Conservation (phyloP, 2,888 invertebrate genomes). For the Hypomecis punctinalis region DNA sequence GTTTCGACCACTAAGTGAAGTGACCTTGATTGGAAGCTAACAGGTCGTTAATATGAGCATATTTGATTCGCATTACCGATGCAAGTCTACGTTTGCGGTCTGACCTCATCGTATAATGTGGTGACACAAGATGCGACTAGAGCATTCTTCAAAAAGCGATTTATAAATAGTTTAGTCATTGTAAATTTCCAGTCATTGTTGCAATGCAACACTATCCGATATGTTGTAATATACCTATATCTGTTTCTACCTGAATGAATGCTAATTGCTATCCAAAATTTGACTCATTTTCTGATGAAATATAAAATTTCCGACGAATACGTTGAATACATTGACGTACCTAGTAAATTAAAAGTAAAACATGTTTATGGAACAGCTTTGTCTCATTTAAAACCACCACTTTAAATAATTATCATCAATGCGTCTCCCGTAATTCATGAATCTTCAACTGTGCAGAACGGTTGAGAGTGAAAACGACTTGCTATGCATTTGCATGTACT, state of each 20-base stretch:
- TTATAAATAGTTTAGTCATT: background rate
- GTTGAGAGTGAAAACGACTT: conserved; percentile 35
- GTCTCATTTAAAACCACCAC: background rate
- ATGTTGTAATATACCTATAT: no score
- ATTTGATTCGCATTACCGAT: conserved; percentile 11
- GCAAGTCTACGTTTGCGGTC: background rate
- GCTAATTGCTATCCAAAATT: no score
- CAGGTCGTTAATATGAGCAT: conserved; percentile 18
- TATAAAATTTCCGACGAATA: no score
- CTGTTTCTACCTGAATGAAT: no score
- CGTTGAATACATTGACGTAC: no score
- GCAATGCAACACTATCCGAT: no score
- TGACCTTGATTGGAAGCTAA: conserved; percentile 31
- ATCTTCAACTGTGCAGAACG: conserved; percentile 37
- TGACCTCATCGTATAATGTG: background rate
- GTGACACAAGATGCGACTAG: background rate
- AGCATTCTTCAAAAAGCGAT: background rate
- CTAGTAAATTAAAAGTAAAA: no score
- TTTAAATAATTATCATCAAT: background rate
- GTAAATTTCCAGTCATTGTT: background rate
- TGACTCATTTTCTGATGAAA: no score
- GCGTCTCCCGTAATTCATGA: conserved; percentile 21
- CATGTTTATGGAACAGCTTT: no score
- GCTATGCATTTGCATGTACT: conserved; percentile 28
- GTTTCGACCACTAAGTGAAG: conserved; percentile 19